These are phyloP conservation scores for Diaprepes abbreviatus DNA, from an alignment of 2,888 invertebrate species.

Conservation along the genomic window DNA sequence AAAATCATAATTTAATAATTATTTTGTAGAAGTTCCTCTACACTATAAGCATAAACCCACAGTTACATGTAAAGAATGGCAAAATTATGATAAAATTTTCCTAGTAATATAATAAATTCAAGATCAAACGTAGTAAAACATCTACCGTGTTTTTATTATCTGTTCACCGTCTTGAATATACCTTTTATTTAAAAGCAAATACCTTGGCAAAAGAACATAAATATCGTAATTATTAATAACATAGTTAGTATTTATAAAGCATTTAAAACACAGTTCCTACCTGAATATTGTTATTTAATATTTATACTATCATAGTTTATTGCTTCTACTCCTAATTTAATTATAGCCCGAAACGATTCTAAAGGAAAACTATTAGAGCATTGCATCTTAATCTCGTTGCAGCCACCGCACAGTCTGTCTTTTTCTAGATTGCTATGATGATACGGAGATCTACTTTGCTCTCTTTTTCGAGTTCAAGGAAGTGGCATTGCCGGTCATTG, in stretches of 20 bases:
- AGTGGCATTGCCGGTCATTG: constrained; percentile 63
- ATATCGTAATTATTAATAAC: constrained; percentile 36
- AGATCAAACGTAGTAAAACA: not conserved
- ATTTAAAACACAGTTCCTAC: constrained; percentile 30
- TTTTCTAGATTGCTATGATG: constrained; percentile 32
- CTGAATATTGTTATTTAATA: constrained; percentile 38
- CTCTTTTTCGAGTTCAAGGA: constrained; percentile 61
- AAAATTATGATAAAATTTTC: not conserved
- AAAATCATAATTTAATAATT: too few relatives aligned
- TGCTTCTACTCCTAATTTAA: constrained; percentile 36
- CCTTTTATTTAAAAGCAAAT: constrained; percentile 22
- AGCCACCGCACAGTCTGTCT: constrained; percentile 34
- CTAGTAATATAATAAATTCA: not conserved
- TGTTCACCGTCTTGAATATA: not conserved
- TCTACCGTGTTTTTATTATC: not conserved
- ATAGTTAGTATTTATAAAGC: constrained; percentile 18
- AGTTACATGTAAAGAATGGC: not conserved
- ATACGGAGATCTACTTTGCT: constrained; percentile 37
- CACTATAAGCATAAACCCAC: not conserved
- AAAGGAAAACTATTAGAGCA: constrained; percentile 44
- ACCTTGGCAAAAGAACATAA: constrained; percentile 23
- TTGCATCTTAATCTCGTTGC: constrained; percentile 40
- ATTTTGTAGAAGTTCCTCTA: too few relatives aligned
- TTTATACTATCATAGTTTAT: constrained; percentile 24
- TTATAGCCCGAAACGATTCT: constrained; percentile 41